Percentiles rank a stretch among this genome's conserved stretches.
Evolutionary conservation across 2,797 vertebrate species (phyloP).

Genomic region (Fistularia commersonii): DNA sequence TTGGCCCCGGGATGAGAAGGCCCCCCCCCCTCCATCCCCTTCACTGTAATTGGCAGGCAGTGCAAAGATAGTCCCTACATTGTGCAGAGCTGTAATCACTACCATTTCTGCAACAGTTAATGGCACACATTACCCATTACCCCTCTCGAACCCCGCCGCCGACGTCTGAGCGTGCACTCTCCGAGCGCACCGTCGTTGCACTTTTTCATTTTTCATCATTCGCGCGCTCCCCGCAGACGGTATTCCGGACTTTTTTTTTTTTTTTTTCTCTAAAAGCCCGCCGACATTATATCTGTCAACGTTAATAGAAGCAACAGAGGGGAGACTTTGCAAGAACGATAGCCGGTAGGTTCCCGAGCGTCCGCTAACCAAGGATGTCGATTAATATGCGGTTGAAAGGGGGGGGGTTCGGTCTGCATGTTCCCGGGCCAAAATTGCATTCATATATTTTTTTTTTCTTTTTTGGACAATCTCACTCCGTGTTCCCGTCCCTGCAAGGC

Average conservation of each 20-base stretch:
- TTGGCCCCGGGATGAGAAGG: constrained; percentile 42
- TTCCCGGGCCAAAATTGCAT: constrained; percentile 35
- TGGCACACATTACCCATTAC: constrained; percentile 34
- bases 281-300: constrained; percentile 37
- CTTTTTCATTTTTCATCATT: too few relatives aligned
- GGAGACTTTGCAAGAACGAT: constrained; percentile 25
- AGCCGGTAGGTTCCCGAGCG: constrained; percentile 40
- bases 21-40: constrained; percentile 37
- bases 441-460: constrained; percentile 40
- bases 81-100: constrained; percentile 22
- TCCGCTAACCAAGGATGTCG: constrained; percentile 39
- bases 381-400: constrained; percentile 44
- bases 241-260: constrained; percentile 31
- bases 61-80: constrained; percentile 23
- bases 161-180: too few relatives aligned
- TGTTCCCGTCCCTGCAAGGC: constrained; percentile 17
- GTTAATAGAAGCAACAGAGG: constrained; percentile 27
- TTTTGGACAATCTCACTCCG: constrained; percentile 24
- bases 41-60: constrained; percentile 27
- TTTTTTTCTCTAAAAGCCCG: constrained; percentile 30
- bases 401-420: constrained; percentile 31
- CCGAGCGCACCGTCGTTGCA: too few relatives aligned
- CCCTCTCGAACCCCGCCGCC: constrained; percentile 39
- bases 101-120: constrained; percentile 34
- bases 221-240: not conserved